phyloP scores from a whole-genome alignment of 2,113 vertebrate genomes.

The Dromiciops gliroides region DNA sequence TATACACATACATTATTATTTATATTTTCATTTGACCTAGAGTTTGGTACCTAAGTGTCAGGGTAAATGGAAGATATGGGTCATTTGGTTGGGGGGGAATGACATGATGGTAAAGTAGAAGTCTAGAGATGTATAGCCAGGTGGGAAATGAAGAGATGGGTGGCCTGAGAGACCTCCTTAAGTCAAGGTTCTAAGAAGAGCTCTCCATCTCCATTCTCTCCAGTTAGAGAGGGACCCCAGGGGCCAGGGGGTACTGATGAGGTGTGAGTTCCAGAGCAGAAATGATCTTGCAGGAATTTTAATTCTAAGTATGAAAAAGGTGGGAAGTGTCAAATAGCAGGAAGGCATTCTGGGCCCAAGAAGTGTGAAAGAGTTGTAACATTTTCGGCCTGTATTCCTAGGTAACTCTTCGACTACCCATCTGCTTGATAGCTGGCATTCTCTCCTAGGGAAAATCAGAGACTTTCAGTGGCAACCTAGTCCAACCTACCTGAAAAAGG shows the following conservation, averaged over 20 bases:
- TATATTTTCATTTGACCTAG: too few relatives aligned
- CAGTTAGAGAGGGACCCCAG: background rate
- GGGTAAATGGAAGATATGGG: too few relatives aligned
- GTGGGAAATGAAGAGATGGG: too few relatives aligned
- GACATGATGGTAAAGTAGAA: too few relatives aligned
- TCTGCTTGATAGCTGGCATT: background rate
- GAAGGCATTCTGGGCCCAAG: background rate
- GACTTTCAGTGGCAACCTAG: background rate
- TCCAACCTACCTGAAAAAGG: background rate
- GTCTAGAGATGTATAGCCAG: too few relatives aligned
- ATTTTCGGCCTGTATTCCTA: background rate
- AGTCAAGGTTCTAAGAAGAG: background rate
- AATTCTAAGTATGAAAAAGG: background rate
- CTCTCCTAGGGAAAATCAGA: background rate
- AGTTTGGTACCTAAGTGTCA: too few relatives aligned
- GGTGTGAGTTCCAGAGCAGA: background rate
- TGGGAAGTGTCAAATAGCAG: background rate
- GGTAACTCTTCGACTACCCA: background rate
- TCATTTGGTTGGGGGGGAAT: too few relatives aligned
- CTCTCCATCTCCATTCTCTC: background rate
- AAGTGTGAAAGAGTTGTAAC: background rate
- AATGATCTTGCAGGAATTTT: background rate
- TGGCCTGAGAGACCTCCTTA: too few relatives aligned
- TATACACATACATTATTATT: too few relatives aligned
- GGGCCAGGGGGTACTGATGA: too few relatives aligned